phyloP scores from a whole-genome alignment of 2,888 invertebrate genomes.

The Ophioninae sp. region DNA sequence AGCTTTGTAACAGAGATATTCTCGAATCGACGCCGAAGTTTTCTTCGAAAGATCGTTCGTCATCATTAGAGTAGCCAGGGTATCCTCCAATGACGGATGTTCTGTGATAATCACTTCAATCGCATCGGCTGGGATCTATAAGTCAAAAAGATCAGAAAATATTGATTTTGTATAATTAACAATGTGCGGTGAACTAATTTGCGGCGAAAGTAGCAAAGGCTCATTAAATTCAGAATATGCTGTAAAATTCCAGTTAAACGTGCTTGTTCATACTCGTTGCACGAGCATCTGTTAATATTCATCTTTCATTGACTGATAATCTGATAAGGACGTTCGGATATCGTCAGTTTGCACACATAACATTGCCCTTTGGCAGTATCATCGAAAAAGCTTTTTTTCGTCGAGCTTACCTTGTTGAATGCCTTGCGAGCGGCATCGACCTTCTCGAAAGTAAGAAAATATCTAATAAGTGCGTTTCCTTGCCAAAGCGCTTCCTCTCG shows the following conservation, averaged over 20 bases:
- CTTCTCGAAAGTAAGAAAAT: slow-evolving; percentile 91
- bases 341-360: not conserved
- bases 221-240: not conserved
- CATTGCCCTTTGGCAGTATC: not conserved
- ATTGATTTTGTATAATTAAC: not conserved
- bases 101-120: slow-evolving; percentile 83
- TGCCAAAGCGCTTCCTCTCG: slow-evolving; percentile 91
- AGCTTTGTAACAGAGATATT: slow-evolving; percentile 93
- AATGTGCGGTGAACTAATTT: not conserved
- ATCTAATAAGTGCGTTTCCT: slow-evolving; percentile 93
- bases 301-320: not conserved
- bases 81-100: slow-evolving; percentile 80
- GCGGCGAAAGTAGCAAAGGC: not conserved
- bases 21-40: slow-evolving; percentile 83
- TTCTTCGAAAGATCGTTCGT: slow-evolving; percentile 81
- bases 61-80: slow-evolving; percentile 77
- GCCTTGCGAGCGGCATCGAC: slow-evolving; percentile 91
- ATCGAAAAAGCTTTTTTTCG: slow-evolving; percentile 22
- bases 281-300: not conserved
- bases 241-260: no score
- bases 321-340: no score
- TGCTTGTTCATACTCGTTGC: not conserved
- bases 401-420: slow-evolving; percentile 83
- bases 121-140: slow-evolving; percentile 85
- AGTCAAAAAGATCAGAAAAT: not conserved